Base-by-base conservation (phyloP, 2,113 vertebrate species). In the Castor canadensis region DNA sequence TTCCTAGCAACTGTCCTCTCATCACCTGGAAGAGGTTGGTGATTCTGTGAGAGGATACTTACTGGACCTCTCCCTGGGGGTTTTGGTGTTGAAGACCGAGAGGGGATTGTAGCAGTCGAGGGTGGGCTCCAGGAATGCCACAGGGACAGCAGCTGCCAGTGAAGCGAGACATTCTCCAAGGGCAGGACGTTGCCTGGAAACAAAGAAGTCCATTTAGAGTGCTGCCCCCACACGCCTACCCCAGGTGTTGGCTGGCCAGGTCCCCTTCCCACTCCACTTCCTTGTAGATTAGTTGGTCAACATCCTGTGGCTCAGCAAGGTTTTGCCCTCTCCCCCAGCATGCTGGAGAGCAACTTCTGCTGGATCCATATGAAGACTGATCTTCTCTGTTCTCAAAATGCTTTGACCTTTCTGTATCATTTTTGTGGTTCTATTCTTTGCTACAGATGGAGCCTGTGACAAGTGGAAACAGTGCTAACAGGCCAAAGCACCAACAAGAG, bases 101-200 rank as follows among this genome's bases (percentile, higher is more conserved):
- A 99, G 98, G 7, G 99, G 98, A 97, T 99, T 99, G 98, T 99
- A 99, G 38, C 98, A 98, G 98, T 99, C 99, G 93, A 99, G 99
- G 72, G 98, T 98, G 35, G 99, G 99, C 98, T 99, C 99, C 97
- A 99, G 98, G 97, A 99, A 99, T 17, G 99, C 99, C 38, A 99
- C 99, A 6, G 99, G 99, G 96, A 99, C 99, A 84, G 99, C 99
- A 49, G 99, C 99, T 2, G 99, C 99, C 94, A 99, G 98, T 6
- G 99, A 99, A 72, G 99, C 99, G 97, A 99, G 98, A 98, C 99
- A 99, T 95, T 99, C 99, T 84, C 99, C 99, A n/a, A 99, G 99
- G 52, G 99, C 99, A 0, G 99, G 99, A n/a, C 99, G 99, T 97
- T 99, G 99, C 96, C 99, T 99, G 93, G 72, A 96, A 94, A 92